Evolutionary conservation across 2,113 vertebrate species (phyloP).

Genomic region (Marmota monax): DNA sequence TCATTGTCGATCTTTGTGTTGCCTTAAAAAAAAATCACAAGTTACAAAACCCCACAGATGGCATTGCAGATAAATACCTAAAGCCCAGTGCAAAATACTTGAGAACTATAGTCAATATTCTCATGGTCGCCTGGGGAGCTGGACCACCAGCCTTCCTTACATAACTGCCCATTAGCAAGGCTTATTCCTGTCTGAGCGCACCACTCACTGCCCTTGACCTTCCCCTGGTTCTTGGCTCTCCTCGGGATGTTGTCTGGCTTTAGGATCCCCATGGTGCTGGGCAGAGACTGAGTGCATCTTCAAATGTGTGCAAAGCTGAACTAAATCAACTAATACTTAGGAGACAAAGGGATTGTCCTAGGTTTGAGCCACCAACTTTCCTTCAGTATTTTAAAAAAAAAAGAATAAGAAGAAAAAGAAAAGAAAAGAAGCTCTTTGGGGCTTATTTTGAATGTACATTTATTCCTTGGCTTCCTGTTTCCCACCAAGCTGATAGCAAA

Average conservation of each 20-base stretch:
- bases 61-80: neutral
- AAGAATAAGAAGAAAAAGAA: neutral
- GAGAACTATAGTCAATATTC: neutral
- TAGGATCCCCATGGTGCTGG: rapidly evolving
- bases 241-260: neutral
- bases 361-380: neutral
- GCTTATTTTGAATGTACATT: neutral
- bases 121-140: rapidly evolving
- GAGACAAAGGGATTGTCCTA: neutral
- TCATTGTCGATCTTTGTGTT: neutral
- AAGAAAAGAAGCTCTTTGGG: neutral
- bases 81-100: rapidly evolving
- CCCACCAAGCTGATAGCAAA: neutral
- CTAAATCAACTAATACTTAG: neutral
- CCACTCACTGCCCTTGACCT: neutral
- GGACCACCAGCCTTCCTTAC: neutral
- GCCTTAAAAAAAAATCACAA: neutral
- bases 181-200: no score
- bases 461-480: neutral
- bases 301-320: neutral
- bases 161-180: neutral
- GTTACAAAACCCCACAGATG: neutral
- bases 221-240: neutral
- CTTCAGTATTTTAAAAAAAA: neutral
- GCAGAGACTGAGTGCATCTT: rapidly evolving